Evolutionary conservation across 2,888 invertebrate species (phyloP).

Genomic region (Phortica magna): DNA sequence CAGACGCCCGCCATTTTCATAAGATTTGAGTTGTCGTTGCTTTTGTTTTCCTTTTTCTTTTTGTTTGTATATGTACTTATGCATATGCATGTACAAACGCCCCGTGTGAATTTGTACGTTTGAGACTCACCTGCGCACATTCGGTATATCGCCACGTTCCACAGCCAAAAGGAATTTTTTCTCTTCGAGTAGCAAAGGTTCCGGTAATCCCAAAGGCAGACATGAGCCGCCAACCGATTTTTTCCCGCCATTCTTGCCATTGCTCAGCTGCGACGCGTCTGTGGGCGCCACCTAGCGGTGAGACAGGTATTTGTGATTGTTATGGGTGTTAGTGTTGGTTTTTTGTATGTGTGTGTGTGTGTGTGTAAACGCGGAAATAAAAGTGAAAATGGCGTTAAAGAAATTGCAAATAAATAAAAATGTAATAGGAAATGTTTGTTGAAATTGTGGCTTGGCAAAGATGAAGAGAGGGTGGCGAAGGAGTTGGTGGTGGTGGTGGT

Average conservation of each 20-base stretch:
- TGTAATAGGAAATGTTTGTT: constrained; percentile 45
- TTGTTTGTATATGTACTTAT: background rate
- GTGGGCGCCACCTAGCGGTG: constrained; percentile 52
- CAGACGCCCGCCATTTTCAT: too few species aligned
- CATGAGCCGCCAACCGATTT: constrained; percentile 73
- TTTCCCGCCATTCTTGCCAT: constrained; percentile 50
- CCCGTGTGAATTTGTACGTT: background rate
- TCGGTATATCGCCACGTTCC: constrained; percentile 94
- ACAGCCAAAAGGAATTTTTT: constrained; percentile 95
- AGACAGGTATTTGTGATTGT: background rate
- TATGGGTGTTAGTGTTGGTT: background rate
- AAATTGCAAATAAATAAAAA: constrained; percentile 59
- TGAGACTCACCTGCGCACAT: constrained; percentile 85
- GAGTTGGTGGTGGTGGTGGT: background rate
- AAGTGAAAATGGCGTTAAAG: constrained; percentile 44
- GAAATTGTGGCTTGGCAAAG: constrained; percentile 47
- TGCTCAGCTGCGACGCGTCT: constrained; percentile 49
- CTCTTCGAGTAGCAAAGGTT: constrained; percentile 88
- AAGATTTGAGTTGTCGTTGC: too few species aligned
- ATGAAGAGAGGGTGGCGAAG: background rate
- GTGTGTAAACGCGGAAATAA: constrained; percentile 21
- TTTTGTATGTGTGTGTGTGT: constrained; percentile 41
- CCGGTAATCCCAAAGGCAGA: constrained; percentile 83
- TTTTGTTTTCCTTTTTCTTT: too few species aligned
- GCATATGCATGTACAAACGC: background rate